Evolutionary conservation across 2,888 invertebrate genomes (phyloP), one percentile per base, ranked within the genome.

Genomic region (Monopis laevigella): DNA sequence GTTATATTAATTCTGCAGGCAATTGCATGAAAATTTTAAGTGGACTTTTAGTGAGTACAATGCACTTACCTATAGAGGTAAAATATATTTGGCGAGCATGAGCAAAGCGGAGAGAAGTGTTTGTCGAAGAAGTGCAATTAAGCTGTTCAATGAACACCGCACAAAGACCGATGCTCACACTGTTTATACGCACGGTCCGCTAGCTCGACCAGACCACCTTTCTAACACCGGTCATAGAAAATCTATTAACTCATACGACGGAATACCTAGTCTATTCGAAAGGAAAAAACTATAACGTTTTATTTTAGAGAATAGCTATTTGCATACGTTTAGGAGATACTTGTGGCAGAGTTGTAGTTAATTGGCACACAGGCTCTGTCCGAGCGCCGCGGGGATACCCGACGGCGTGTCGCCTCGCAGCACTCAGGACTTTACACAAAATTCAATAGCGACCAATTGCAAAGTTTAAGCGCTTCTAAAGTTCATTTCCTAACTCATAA

Each of bases 401-500:
- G 34, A 2, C 34, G 36, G 19, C 36, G 36, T 21, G 21, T 36
- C 36, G 36, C 36, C 21, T 24, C 6, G n/a, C 49, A 46, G 49
- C 48, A 36, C 30, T 24, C 46, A 29, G 45, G 43, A 40, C 49
- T 48, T 56, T 63, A 61, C 68, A 62, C 43, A 47, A 72, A 77
- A 73, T 72, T 70, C 74, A 66, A 64, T 64, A 60, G 62, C 61
- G 64, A 73, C 73, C 73, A 69, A 72, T 72, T 58, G 56, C 60
- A 48, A 74, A 78, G 63, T 77, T 75, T 68, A 67, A 75, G 65
- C 71, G 62, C 66, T 59, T 49, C 49, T 55, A 61, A 78, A 75
- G 73, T 73, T 71, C 71, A 73, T 74, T 74, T 57, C 61, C 62
- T 58, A 70, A 71, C 73, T 75, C 70, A 66, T 74, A 74, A 71